phyloP scores from a whole-genome alignment of 2,888 invertebrate species.

The Dryomyza anilis region DNA sequence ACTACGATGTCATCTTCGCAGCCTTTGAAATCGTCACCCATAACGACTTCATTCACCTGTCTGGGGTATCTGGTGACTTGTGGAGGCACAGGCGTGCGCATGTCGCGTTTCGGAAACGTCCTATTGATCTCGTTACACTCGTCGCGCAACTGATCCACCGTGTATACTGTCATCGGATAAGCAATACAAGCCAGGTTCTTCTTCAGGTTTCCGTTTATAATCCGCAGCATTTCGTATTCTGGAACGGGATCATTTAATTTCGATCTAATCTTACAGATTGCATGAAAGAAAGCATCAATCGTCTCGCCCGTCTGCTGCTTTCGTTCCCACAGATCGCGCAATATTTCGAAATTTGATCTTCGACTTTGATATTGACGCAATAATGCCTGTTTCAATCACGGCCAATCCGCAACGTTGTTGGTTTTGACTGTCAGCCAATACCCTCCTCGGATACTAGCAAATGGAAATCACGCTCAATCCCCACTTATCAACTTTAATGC shows the following conservation, averaged over 20 bases:
- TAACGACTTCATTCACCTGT: background rate
- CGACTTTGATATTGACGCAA: background rate
- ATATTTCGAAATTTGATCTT: background rate
- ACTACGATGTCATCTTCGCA: background rate
- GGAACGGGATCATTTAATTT: background rate
- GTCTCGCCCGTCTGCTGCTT: background rate
- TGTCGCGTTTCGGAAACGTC: background rate
- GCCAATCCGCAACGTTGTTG: background rate
- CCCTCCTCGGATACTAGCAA: background rate
- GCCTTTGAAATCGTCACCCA: background rate
- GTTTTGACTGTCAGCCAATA: background rate
- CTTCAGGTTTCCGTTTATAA: slow-evolving; percentile 13
- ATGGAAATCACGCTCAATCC: background rate
- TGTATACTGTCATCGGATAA: too few relatives aligned
- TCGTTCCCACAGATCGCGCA: slow-evolving; percentile 3
- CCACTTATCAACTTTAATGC: slow-evolving; percentile 2
- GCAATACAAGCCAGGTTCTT: background rate
- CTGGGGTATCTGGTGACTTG: background rate
- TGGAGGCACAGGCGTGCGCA: background rate
- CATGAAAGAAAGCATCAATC: background rate
- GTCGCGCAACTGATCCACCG: slow-evolving; percentile 18
- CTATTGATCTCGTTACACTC: slow-evolving; percentile 3
- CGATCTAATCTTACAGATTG: background rate
- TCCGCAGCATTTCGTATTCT: slow-evolving; percentile 3
- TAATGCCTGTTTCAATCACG: background rate